Evolutionary conservation across 2,113 vertebrate genomes (phyloP).

Genomic region (Boulengeromyrus knoepffleri): DNA sequence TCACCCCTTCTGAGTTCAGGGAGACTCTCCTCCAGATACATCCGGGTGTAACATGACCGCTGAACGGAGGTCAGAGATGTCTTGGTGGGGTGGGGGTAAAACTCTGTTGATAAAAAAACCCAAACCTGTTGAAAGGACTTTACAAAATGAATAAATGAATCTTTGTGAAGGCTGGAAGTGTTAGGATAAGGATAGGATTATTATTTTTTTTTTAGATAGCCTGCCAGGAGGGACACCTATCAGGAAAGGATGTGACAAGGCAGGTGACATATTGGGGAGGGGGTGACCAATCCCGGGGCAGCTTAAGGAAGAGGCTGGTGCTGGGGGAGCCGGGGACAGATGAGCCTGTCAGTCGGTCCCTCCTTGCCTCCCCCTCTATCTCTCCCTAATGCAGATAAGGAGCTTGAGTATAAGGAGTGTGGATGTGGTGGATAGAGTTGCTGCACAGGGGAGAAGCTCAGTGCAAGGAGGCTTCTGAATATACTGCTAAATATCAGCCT

Average conservation of each 20-base stretch:
- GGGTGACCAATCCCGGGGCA: constrained; percentile 21
- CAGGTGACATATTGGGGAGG: constrained; percentile 24
- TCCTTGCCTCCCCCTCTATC: not conserved
- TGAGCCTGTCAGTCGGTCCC: constrained; percentile 6
- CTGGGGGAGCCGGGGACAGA: constrained; percentile 6
- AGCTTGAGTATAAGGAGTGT: not conserved
- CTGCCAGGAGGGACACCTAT: constrained; percentile 21
- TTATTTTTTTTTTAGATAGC: constrained; percentile 26
- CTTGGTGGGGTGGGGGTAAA: not conserved
- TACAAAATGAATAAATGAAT: constrained; percentile 27
- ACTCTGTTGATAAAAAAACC: not conserved
- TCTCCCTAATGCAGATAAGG: constrained; percentile 25
- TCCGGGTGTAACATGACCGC: not conserved
- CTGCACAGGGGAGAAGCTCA: not conserved
- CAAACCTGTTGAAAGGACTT: not conserved
- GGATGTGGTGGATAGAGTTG: not conserved
- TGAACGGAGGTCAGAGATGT: not conserved
- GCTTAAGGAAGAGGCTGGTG: constrained; percentile 10
- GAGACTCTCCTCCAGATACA: not conserved
- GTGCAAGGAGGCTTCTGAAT: not conserved
- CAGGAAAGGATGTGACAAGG: constrained; percentile 27
- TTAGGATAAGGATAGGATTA: constrained; percentile 29
- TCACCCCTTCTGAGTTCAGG: not conserved
- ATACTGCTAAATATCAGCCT: not conserved
- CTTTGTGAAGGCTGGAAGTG: constrained; percentile 18